These are phyloP conservation scores for Misgurnus mizolepis DNA, from an alignment of 2,113 vertebrate species.

Conservation along the genomic window DNA sequence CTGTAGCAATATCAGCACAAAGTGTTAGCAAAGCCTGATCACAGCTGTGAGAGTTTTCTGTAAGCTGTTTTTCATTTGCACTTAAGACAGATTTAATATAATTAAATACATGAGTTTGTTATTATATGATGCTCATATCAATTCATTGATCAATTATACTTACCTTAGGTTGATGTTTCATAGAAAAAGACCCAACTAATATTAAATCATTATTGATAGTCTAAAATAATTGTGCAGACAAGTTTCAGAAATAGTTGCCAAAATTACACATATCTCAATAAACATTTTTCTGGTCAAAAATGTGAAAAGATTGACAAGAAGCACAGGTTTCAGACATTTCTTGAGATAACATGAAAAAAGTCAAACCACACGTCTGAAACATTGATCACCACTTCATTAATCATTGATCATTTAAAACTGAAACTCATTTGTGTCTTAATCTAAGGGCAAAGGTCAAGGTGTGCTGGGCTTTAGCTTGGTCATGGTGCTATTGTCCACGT, in stretches of 20 bases:
- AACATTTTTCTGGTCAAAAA: not conserved
- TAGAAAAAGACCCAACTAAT: not conserved
- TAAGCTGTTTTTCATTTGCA: too few species aligned
- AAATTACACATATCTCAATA: not conserved
- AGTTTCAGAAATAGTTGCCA: not conserved
- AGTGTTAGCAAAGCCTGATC: too few species aligned
- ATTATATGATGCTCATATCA: not conserved
- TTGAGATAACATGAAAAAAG: too few species aligned
- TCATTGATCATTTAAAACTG: conserved; percentile 65
- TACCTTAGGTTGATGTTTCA: not conserved
- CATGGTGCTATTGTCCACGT: conserved; percentile 2
- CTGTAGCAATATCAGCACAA: too few species aligned
- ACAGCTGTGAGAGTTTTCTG: too few species aligned
- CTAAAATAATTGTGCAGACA: not conserved
- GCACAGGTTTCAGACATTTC: not conserved
- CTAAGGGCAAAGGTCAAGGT: conserved; percentile 70
- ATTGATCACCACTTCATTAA: conserved; percentile 61
- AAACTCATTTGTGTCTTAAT: conserved; percentile 60
- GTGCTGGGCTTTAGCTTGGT: conserved; percentile 37
- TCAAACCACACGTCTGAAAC: not conserved
- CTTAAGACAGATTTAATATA: too few species aligned
- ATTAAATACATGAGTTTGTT: too few species aligned
- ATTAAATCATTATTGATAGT: not conserved
- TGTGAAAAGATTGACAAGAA: not conserved
- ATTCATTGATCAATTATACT: too few species aligned